Evolutionary conservation across 2,797 vertebrate genomes (phyloP).

Genomic region (Nothura maculosa): DNA sequence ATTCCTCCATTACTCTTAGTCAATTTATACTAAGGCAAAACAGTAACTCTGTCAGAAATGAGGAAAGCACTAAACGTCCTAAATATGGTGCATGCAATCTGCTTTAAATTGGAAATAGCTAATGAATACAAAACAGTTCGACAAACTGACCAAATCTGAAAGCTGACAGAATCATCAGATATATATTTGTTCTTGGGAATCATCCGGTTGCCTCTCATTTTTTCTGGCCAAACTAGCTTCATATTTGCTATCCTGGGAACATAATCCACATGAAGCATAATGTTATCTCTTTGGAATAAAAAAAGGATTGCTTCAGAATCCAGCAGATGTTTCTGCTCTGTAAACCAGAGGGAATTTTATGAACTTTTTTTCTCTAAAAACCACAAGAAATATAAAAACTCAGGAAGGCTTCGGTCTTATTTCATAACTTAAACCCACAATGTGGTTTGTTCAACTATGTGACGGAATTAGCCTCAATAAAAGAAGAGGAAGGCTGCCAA

Average conservation of each 20-base stretch:
- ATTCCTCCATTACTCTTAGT: background rate
- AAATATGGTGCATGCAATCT: background rate
- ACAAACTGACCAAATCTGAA: background rate
- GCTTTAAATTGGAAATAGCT: slow-evolving; percentile 12
- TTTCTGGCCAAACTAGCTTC: slow-evolving; percentile 50
- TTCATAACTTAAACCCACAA: slow-evolving; percentile 18
- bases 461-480: slow-evolving; percentile 44
- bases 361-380: background rate
- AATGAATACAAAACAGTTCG: background rate
- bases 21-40: background rate
- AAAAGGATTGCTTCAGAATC: slow-evolving; percentile 39
- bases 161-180: background rate
- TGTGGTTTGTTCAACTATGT: slow-evolving; percentile 10
- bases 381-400: slow-evolving; percentile 19
- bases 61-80: background rate
- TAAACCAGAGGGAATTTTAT: background rate
- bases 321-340: slow-evolving; percentile 67
- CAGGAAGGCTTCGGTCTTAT: background rate
- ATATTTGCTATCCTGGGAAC: slow-evolving; percentile 51
- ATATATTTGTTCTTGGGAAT: slow-evolving; percentile 32
- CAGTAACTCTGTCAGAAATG: background rate
- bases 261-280: slow-evolving; percentile 54
- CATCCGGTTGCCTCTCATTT: slow-evolving; percentile 35
- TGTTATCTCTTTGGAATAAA: slow-evolving; percentile 60
- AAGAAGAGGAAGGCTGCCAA: slow-evolving; percentile 39